Conservation (phyloP, 2,888 invertebrate species). For the Idaea biselata region DNA sequence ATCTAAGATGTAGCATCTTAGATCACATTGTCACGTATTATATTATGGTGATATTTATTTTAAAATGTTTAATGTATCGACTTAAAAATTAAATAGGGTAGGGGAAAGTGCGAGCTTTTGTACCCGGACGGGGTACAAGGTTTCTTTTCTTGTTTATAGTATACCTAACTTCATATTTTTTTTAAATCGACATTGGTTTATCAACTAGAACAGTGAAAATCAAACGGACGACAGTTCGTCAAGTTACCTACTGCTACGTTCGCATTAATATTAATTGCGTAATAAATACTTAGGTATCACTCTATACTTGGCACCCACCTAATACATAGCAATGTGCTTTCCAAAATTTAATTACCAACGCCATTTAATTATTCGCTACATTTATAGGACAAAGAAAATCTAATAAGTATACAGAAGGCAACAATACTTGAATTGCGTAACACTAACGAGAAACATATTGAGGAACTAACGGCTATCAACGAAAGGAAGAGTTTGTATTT, state of each 20-base stretch:
- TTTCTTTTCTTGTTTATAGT: too few species aligned
- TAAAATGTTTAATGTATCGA: too few species aligned
- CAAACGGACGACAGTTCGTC: too few species aligned
- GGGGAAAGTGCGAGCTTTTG: too few species aligned
- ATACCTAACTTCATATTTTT: not conserved
- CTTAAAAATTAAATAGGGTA: too few species aligned
- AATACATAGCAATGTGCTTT: not conserved
- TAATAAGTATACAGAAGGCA: slow-evolving; percentile 48
- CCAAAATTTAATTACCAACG: slow-evolving; percentile 5
- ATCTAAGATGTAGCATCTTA: too few species aligned
- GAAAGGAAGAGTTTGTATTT: slow-evolving; percentile 58
- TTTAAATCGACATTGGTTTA: too few species aligned
- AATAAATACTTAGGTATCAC: not conserved
- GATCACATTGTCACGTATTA: too few species aligned
- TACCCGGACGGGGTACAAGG: too few species aligned
- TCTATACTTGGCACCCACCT: not conserved
- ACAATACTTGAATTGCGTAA: slow-evolving; percentile 45
- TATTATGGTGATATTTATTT: too few species aligned
- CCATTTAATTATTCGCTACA: not conserved
- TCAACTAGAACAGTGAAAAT: too few species aligned
- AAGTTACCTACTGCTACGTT: not conserved
- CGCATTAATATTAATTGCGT: not conserved
- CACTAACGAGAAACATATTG: slow-evolving; percentile 54
- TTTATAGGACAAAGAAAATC: slow-evolving; percentile 58
- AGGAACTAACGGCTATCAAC: slow-evolving; percentile 47